These are phyloP conservation scores for Carposina sasakii DNA, from an alignment of 1,140 invertebrate species.

Conservation along the genomic window DNA sequence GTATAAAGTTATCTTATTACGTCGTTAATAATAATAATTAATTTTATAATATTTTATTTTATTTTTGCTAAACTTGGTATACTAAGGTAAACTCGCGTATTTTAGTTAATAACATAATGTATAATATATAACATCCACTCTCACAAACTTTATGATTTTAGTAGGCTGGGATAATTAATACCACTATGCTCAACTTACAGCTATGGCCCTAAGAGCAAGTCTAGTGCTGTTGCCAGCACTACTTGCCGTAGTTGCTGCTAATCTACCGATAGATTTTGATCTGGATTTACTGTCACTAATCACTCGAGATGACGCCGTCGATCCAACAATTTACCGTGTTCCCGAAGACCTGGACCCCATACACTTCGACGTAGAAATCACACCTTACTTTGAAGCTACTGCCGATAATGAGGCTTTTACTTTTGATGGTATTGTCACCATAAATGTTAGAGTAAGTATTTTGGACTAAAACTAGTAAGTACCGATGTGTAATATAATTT, in stretches of 20 bases:
- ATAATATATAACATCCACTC: no score
- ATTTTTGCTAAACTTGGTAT: no score
- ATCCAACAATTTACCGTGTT: constrained; percentile 38
- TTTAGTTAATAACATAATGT: no score
- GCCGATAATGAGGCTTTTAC: constrained; percentile 69
- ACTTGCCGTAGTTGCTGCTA: constrained; percentile 28
- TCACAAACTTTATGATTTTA: no score
- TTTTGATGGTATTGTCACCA: constrained; percentile 76
- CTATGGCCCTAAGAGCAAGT: constrained; percentile 29
- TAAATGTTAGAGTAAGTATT: constrained; percentile 57
- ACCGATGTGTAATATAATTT: no score
- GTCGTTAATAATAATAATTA: no score
- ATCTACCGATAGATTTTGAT: constrained; percentile 42
- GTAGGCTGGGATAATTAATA: no score
- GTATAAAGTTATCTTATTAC: no score
- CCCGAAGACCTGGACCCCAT: constrained; percentile 57
- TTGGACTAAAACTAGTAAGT: not conserved
- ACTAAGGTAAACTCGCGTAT: no score
- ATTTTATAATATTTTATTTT: no score
- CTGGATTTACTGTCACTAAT: no score
- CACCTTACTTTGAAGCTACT: constrained; percentile 72
- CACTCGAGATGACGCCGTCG: constrained; percentile 12
- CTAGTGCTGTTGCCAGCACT: constrained; percentile 33
- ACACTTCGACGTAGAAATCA: constrained; percentile 49
- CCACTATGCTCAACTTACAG: no score